A percentile compares a stretch with the other conserved stretches of the same genome.
Conservation (phyloP, 2,888 invertebrate genomes). For the Trimorus sp. region DNA sequence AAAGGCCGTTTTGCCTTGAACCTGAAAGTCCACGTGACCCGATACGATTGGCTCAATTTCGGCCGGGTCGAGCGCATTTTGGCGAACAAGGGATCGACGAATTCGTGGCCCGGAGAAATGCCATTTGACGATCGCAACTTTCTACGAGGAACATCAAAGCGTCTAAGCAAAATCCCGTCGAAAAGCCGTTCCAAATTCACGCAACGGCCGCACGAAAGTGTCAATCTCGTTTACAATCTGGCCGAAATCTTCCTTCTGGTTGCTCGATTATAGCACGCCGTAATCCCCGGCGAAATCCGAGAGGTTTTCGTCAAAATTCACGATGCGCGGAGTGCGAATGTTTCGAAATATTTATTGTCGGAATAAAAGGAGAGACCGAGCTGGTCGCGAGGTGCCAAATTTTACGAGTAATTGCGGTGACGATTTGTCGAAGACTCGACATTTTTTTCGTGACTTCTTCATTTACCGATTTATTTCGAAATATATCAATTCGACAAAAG, state of each 20-base stretch:
- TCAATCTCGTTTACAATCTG: conserved; percentile 57
- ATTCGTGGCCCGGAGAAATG: conserved; percentile 24
- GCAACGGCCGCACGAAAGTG: conserved; percentile 44
- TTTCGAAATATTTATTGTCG: no score
- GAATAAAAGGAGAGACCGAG: no score
- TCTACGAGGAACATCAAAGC: conserved; percentile 45
- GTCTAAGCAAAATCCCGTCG: conserved; percentile 44
- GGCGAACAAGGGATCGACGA: conserved; percentile 17
- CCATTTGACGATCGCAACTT: conserved; percentile 40
- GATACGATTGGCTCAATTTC: no score
- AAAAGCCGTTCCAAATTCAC: conserved; percentile 43
- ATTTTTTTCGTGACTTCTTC: no score
- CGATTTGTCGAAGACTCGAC: no score
- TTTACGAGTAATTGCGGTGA: no score
- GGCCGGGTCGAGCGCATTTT: no score
- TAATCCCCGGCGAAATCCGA: conserved; percentile 60
- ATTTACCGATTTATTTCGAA: no score
- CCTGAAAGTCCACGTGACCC: no score
- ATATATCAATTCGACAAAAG: no score
- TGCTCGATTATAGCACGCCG: conserved; percentile 47
- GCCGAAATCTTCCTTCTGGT: conserved; percentile 51
- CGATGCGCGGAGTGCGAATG: not conserved
- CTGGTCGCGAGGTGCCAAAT: no score
- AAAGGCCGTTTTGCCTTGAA: no score
- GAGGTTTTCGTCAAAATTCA: conserved; percentile 34